Base-by-base conservation (phyloP, 2,113 vertebrate genomes). In the Lates calcarifer region DNA sequence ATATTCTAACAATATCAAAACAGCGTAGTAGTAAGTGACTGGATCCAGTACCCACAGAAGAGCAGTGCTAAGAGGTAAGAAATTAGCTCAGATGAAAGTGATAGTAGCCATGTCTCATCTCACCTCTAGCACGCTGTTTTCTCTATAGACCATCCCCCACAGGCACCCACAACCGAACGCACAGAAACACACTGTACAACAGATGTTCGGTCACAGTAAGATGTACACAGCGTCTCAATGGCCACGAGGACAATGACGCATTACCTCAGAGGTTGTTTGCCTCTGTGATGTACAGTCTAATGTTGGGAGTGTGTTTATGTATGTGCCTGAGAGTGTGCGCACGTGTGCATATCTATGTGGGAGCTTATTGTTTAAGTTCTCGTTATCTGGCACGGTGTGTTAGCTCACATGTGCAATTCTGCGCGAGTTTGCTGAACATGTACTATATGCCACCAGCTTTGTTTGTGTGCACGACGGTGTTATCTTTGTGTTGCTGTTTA, bases 401-500 rank as follows among this genome's bases (percentile, higher is more conserved):
- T 90, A 33, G 86, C 82, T 88, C 87, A 91, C 83, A 66, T 86
- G 89, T 71, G 73, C 66, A 29, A 24, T 26, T 76, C 83, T 65
- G 80, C 37, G 10, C 69, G 49, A 29, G 37, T 85, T 79, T 69
- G 58, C 77, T 57, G 57, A 79, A 55, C 74, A 37, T 74, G 49
- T 24, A 37, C 56, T 63, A 37, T 10, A 67, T 39, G 80, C 70
- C 57, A 29, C 66, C 49, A 12, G 67, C 51, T 87, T 68, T 84
- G 87, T 79, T 77, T 89, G 82, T 68, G 82, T 74, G 71, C 81
- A 69, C 43, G 3, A 3, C 5, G 31, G 41, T 39, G 72, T 89
- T 86, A 76, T 89, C 88, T 71, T 28, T 35, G 61, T 55, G 75
- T 84, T 69, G 57, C 67, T 83, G 77, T 90, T 91, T 91, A 74